Base-by-base conservation (phyloP, 1,140 invertebrate genomes). In the Apis florea region DNA sequence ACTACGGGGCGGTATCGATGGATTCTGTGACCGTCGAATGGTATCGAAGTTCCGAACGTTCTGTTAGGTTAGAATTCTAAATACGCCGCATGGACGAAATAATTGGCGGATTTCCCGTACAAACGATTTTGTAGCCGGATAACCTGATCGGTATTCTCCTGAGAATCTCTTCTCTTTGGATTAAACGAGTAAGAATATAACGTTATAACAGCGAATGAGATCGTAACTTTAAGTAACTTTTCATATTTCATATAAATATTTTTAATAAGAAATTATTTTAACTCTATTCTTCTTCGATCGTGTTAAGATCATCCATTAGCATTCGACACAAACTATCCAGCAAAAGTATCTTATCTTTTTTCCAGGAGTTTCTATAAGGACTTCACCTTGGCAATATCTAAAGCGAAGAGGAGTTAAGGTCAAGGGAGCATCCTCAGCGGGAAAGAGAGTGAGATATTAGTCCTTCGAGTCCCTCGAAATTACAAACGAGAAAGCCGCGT, bases 391-490 rank as follows among this genome's bases (percentile, higher is more conserved):
- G 19, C 26, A 9, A 54, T 24, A 66, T 10, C 19, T 9, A 67
- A 12, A 12, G 19, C 24, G 0, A 11, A 8, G 8, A 24, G 63
- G 3, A 54, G n/a, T 49, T 31, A 61, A 51, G 26, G 26, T 66
- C 47, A n/a, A 61, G 13, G 15, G 59, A 47, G 24, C 5, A 21
- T 49, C 53, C 17, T 40, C 0, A 3, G 11, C 40, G 59, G 47
- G 24, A 58, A 70, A 19, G 64, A 61, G 75, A 58, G 64, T 78
- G 75, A 83, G 80, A 72, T 78, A 80, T 73, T 80, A 80, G 78
- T 73, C 78, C 70, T 73, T 51, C 59, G 69, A 80, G 78, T 64
- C 78, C 51, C 56, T 64, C 40, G 53, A 54, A 80, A 83, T 83
- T 68, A 80, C 69, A 59, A n/a, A 19, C 59, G 49, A 70, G 54